These are phyloP conservation scores for Perca fluviatilis DNA, from an alignment of 2,113 vertebrate species.

Conservation along the genomic window DNA sequence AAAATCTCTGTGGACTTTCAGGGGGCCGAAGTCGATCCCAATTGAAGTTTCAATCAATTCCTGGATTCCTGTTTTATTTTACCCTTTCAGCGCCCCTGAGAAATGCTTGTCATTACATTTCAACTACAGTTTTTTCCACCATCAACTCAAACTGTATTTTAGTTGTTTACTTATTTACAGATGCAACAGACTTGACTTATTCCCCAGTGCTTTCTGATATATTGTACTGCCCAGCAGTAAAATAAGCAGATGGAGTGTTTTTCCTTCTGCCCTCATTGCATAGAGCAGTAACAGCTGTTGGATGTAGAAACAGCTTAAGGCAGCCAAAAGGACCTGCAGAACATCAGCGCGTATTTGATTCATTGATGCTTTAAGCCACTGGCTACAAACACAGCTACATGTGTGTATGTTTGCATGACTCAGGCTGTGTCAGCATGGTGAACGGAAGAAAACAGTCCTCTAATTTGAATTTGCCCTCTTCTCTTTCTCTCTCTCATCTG, in stretches of 20 bases:
- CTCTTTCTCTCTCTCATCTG: constrained; percentile 23
- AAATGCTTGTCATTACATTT: constrained; percentile 42
- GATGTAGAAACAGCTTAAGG: constrained; percentile 70
- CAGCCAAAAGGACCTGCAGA: constrained; percentile 65
- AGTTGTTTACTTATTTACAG: constrained; percentile 60
- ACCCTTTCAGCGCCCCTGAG: neutral
- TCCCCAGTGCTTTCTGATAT: constrained; percentile 49
- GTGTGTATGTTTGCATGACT: constrained; percentile 71
- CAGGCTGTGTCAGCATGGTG: constrained; percentile 56
- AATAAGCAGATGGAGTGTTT: constrained; percentile 59
- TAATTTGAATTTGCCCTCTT: constrained; percentile 59
- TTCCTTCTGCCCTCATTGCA: constrained; percentile 41
- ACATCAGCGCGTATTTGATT: constrained; percentile 65
- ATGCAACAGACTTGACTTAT: constrained; percentile 51
- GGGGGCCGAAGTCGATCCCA: constrained; percentile 22
- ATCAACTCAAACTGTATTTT: constrained; percentile 43
- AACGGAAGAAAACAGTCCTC: constrained; percentile 24
- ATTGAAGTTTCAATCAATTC: constrained; percentile 58
- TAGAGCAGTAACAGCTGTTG: constrained; percentile 66
- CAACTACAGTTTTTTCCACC: constrained; percentile 18
- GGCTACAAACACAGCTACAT: constrained; percentile 35
- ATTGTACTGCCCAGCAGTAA: constrained; percentile 53
- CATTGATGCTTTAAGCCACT: constrained; percentile 62
- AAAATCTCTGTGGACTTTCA: constrained; percentile 38
- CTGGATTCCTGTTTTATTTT: neutral